Percentiles rank a stretch among this genome's conserved stretches.
phyloP scores from a whole-genome alignment of 1,140 invertebrate species.

The Neotoxoptera formosana region DNA sequence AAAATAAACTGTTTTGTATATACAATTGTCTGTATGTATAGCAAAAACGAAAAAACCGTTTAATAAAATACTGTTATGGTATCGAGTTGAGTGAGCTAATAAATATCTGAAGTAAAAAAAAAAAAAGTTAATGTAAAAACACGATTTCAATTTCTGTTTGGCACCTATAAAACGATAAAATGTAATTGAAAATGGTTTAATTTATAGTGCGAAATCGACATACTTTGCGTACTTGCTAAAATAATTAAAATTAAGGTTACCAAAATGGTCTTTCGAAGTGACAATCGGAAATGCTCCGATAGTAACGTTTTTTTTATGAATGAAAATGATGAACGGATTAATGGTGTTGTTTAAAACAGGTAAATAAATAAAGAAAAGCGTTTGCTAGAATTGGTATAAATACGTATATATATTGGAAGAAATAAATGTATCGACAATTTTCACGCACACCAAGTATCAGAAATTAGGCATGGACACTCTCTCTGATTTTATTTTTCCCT shows the following conservation, averaged over 20 bases:
- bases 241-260: not conserved
- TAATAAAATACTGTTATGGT: not conserved
- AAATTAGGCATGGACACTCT: slow-evolving; percentile 22
- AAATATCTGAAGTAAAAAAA: not conserved
- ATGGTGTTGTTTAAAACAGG: not conserved
- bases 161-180: not conserved
- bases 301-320: not conserved
- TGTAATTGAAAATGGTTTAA: not conserved
- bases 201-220: slow-evolving; percentile 5
- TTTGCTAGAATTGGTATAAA: not conserved
- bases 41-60: not conserved
- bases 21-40: not conserved
- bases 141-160: not conserved
- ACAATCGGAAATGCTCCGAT: not conserved
- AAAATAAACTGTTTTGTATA: not conserved
- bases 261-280: not conserved
- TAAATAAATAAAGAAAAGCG: not conserved
- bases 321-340: not conserved
- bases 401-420: not conserved
- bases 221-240: not conserved
- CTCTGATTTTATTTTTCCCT: slow-evolving; percentile 4
- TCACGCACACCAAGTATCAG: not conserved
- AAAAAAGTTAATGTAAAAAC: not conserved
- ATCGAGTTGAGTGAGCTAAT: not conserved
- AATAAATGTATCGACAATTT: not conserved